Conservation (phyloP, 2,888 invertebrate species). For the Lasioglossum leucozonium region DNA sequence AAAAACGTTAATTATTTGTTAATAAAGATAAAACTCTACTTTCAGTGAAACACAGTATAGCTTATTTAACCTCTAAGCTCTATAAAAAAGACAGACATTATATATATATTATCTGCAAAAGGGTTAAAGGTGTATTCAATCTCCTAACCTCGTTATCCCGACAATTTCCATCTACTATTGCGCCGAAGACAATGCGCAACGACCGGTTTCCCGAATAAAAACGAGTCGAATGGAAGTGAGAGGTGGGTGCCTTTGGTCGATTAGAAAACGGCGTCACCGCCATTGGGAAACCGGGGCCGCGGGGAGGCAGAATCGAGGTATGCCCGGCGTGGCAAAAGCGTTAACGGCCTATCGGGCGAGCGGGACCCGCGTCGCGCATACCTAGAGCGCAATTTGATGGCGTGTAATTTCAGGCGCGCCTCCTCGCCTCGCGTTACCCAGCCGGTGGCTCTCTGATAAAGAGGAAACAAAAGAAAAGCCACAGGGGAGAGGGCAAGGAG, state of each 20-base stretch:
- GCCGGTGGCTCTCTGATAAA: conserved; percentile 45
- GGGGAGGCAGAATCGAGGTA: background rate
- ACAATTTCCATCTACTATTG: background rate
- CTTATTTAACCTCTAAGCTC: too few relatives aligned
- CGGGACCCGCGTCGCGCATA: conserved; percentile 63
- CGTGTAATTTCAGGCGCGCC: conserved; percentile 72
- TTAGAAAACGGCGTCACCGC: background rate
- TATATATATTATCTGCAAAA: too few relatives aligned
- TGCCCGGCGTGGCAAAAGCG: conserved; percentile 4
- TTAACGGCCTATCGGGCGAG: conserved; percentile 46
- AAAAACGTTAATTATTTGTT: too few relatives aligned
- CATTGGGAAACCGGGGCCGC: background rate
- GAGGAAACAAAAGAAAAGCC: conserved; percentile 35
- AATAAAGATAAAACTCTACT: too few relatives aligned
- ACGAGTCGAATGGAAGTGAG: background rate
- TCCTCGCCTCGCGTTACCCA: conserved; percentile 40
- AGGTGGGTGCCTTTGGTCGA: background rate
- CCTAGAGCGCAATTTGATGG: conserved; percentile 73
- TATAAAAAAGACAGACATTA: too few relatives aligned
- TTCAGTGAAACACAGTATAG: too few relatives aligned
- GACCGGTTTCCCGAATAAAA: background rate
- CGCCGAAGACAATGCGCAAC: background rate
- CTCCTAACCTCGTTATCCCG: too few relatives aligned
- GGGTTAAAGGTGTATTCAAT: too few relatives aligned
- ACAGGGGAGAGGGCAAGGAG: conserved; percentile 19